These are phyloP conservation scores for Sclerurus mexicanus DNA, from an alignment of 2,113 vertebrate genomes.

Conservation along the genomic window DNA sequence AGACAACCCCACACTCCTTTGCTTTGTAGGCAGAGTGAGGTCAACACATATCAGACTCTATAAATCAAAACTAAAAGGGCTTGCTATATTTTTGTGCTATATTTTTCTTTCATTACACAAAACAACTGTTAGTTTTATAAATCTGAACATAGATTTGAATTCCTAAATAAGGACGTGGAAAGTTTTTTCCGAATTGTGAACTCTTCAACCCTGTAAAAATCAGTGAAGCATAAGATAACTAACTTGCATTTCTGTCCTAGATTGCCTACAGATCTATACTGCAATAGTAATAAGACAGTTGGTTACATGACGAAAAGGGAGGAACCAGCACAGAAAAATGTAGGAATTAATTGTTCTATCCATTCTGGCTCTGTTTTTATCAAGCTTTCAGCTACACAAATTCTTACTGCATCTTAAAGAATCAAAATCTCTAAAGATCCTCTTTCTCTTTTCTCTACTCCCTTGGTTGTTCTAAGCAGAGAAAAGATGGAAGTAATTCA, in stretches of 20 bases:
- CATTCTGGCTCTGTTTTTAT: not conserved
- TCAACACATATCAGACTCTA: conserved; percentile 20
- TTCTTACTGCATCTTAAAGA: not conserved
- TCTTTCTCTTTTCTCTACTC: not conserved
- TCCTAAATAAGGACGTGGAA: not conserved
- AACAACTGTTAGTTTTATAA: not conserved
- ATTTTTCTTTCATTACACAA: not conserved
- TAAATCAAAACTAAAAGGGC: not conserved
- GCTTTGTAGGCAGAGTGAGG: conserved; percentile 27
- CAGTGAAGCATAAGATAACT: not conserved
- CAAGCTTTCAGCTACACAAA: not conserved
- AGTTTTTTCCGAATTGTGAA: not conserved
- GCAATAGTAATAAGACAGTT: not conserved
- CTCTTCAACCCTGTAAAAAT: not conserved
- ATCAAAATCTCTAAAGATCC: not conserved
- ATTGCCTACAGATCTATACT: not conserved
- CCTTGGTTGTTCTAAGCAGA: conserved; percentile 28
- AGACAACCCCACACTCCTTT: conserved; percentile 25
- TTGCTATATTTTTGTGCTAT: not conserved
- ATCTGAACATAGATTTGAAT: not conserved
- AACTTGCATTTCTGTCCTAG: not conserved
- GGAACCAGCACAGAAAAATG: not conserved
- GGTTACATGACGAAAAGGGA: not conserved
- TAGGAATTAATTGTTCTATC: not conserved
- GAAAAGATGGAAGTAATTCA: conserved; percentile 75